Conservation (phyloP, 2,113 vertebrate species). For the Phyllostomus hastatus region DNA sequence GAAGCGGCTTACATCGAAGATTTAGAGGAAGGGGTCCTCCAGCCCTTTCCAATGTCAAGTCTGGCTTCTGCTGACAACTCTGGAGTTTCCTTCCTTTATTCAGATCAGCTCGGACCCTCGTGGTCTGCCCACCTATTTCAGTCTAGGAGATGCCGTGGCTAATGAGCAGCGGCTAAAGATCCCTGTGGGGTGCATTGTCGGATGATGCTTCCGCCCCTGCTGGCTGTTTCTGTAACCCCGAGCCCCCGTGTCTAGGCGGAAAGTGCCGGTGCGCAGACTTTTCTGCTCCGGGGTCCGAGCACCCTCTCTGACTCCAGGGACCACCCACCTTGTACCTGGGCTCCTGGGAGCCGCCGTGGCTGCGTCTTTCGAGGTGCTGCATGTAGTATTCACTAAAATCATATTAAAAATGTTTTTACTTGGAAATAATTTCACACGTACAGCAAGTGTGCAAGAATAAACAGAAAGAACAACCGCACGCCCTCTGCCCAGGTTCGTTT, state of each 20-base stretch:
- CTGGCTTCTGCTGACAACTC: background rate
- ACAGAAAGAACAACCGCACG: background rate
- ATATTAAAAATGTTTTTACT: background rate
- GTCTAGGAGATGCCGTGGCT: background rate
- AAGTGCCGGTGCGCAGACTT: background rate
- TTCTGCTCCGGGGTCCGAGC: background rate
- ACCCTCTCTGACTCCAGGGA: background rate
- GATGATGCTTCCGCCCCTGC: background rate
- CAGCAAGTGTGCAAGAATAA: background rate
- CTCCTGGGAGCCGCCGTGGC: no score
- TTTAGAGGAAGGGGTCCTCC: background rate
- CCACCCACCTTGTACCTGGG: background rate
- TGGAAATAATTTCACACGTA: slow-evolving; percentile 10
- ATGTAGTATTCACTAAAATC: background rate
- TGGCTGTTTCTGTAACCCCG: background rate
- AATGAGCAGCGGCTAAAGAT: background rate
- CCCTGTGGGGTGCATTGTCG: background rate
- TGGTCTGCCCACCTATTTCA: background rate
- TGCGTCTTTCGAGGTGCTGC: background rate
- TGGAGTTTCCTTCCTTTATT: background rate
- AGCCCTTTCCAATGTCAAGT: background rate
- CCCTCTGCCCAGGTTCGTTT: background rate
- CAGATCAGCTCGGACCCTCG: background rate
- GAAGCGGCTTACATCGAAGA: background rate
- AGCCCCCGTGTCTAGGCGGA: background rate